Base-by-base conservation (phyloP, 2,113 vertebrate species). In the rabbit (Oryctolagus cuniculus) region DNA sequence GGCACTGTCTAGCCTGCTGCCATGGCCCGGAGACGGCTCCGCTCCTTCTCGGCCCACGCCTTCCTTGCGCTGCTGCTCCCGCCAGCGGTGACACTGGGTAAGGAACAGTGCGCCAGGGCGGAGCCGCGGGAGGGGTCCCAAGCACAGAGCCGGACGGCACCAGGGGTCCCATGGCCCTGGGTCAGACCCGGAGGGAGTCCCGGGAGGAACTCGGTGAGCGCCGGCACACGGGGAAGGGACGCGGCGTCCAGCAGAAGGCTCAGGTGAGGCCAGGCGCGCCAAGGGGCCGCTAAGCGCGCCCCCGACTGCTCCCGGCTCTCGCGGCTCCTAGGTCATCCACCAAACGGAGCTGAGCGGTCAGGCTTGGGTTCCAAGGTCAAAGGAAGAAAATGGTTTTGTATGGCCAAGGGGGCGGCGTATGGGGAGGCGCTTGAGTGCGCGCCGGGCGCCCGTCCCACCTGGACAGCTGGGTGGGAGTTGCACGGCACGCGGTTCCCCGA, bases 1-100 rank as follows among this genome's bases (percentile, higher is more conserved):
- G 53, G 27, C 63, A 19, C 89, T 25, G 83, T 55, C 3, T 8
- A 22, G n/a, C 66, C 2, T 1, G 29, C 3, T 1, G 78, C 89
- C 75, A 96, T 95, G 96, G 61, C 51, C 61, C 8, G 8, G 69
- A 29, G 0, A 44, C 78, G 0, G 79, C 61, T 31, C 61, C 24
- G 12, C 15, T 29, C 55, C 72, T 2, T 67, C 31, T 10, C 70
- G 29, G 66, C 36, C n/a, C 29, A n/a, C 31, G 69, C 74, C 24
- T 51, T 94, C 22, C 72, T 27, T 0, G 72, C 34, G 79, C 53
- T 94, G 44, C 93, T 85, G 51, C 87, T 79, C 27, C 75, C 12
- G 29, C 51, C 67, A 73, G 64, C 72, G 29, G 69, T 10, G 58
- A 79, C 89, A 1, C 70, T 16, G 21, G 97, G 97, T 97, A 97